These are phyloP conservation scores for Meganola albula DNA, from an alignment of 2,888 invertebrate species.

Conservation along the genomic window DNA sequence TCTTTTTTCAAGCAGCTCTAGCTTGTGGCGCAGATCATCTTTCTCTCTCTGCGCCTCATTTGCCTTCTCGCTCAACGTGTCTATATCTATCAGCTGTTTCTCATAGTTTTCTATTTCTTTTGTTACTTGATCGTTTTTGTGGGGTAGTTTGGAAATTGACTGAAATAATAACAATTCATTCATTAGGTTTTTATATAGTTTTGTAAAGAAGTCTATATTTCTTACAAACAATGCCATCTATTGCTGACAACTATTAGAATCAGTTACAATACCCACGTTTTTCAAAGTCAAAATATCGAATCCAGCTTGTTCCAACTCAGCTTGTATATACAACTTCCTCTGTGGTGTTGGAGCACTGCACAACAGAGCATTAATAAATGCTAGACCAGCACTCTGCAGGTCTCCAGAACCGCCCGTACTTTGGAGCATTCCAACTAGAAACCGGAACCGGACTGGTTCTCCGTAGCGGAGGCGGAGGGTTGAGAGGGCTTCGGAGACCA, in stretches of 20 bases:
- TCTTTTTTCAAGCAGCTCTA: conserved; percentile 83
- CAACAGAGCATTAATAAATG: conserved; percentile 90
- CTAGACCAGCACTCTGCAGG: conserved; percentile 87
- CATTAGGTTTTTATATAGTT: too few species aligned
- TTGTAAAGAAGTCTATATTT: too few species aligned
- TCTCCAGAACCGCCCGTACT: conserved; percentile 86
- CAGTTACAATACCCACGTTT: conserved; percentile 58
- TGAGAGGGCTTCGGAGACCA: conserved; percentile 93
- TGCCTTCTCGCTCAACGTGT: conserved; percentile 83
- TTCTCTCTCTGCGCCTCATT: conserved; percentile 83
- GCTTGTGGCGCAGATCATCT: conserved; percentile 80
- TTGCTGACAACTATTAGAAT: too few species aligned
- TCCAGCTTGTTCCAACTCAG: conserved; percentile 89
- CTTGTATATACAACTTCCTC: conserved; percentile 89
- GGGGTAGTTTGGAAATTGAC: conserved; percentile 81
- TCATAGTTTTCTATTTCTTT: conserved; percentile 87
- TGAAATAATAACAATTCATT: too few species aligned
- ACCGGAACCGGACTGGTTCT: conserved; percentile 94
- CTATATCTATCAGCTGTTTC: conserved; percentile 87
- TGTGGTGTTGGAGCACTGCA: conserved; percentile 86
- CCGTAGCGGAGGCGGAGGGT: conserved; percentile 91
- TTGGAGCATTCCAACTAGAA: conserved; percentile 92
- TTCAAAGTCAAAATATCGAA: conserved; percentile 81
- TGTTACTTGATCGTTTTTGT: conserved; percentile 79
- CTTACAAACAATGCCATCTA: too few species aligned